Conservation (phyloP, 2,113 vertebrate species). For the Cinclus cinclus region DNA sequence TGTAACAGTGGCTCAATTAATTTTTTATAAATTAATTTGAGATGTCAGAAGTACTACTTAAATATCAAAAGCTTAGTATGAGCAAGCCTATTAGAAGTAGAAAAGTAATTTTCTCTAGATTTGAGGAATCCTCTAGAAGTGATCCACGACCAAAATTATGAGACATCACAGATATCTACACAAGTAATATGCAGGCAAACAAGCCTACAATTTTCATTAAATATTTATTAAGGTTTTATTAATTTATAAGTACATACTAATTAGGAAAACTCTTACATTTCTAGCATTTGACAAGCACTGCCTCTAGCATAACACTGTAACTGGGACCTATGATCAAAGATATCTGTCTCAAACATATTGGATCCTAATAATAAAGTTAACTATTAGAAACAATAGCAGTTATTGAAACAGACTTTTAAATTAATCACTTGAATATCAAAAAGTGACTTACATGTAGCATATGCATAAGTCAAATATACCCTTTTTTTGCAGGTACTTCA, state of each 20-base stretch:
- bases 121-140: not conserved
- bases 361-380: conserved; percentile 39
- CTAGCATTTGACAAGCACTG: conserved; percentile 39
- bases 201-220: not conserved
- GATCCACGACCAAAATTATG: not conserved
- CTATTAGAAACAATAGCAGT: conserved; percentile 56
- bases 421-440: conserved; percentile 37
- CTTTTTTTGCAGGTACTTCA: not conserved
- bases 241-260: conserved; percentile 57
- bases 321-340: conserved; percentile 48
- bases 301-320: conserved; percentile 30
- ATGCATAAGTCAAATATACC: not conserved
- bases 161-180: not conserved
- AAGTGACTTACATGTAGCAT: not conserved
- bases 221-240: conserved; percentile 43
- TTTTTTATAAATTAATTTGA: not conserved
- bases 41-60: not conserved
- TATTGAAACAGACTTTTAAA: conserved; percentile 51
- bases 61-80: not conserved
- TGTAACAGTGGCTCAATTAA: not conserved
- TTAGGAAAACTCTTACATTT: conserved; percentile 48
- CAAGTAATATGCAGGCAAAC: not conserved
- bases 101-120: not conserved
- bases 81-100: not conserved
- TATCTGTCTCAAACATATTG: conserved; percentile 22